These are phyloP conservation scores for Elaphurus davidianus DNA, from an alignment of 2,113 vertebrate species.

Conservation along the genomic window DNA sequence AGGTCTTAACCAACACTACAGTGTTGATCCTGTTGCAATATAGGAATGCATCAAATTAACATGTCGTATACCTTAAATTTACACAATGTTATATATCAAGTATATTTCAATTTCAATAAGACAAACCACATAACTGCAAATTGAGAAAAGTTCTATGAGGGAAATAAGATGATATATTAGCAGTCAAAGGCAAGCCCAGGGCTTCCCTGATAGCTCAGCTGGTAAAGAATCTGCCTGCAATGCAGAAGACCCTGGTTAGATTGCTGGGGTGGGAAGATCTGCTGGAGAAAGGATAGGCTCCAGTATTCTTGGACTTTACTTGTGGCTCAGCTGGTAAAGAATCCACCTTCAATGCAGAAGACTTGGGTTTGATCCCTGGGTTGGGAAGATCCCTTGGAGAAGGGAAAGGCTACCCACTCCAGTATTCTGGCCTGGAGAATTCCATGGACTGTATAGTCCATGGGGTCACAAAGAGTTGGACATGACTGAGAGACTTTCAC, in stretches of 20 bases:
- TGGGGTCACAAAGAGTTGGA: not conserved
- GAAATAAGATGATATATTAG: not conserved
- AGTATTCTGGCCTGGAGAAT: not conserved
- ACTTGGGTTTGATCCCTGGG: not conserved
- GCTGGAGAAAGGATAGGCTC: not conserved
- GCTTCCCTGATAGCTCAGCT: not conserved
- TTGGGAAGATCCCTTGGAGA: not conserved
- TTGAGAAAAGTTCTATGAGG: not conserved
- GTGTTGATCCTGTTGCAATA: not conserved
- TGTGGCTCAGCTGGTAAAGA: not conserved
- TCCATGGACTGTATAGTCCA: not conserved
- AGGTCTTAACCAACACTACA: not conserved
- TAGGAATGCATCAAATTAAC: not conserved
- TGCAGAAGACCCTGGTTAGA: not conserved
- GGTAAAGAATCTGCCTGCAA: not conserved
- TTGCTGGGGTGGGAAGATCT: not conserved
- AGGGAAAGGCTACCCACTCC: not conserved
- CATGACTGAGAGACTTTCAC: not conserved
- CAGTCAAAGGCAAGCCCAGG: not conserved
- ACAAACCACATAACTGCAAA: not conserved
- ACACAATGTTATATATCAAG: not conserved
- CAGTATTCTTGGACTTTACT: not conserved
- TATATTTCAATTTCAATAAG: not conserved
- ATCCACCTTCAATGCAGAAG: not conserved
- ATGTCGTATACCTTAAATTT: not conserved